phyloP scores from a whole-genome alignment of 30 jellyfish, hydroid and myxozoan genomes.

The Turritopsis rubra region DNA sequence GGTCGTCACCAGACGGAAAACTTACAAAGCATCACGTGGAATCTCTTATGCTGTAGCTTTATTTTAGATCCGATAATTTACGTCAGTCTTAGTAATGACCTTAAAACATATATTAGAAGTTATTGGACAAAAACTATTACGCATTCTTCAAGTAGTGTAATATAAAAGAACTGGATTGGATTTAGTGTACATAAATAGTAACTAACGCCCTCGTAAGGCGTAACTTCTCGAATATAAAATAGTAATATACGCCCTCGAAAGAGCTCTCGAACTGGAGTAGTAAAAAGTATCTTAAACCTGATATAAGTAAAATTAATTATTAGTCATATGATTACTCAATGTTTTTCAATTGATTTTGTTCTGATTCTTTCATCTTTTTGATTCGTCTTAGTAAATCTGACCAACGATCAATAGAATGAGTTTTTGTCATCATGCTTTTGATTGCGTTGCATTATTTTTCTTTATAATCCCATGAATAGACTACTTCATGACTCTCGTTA shows the following conservation, averaged over 20 bases:
- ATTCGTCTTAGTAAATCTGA: background rate
- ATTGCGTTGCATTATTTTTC: background rate
- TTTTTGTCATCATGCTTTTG: background rate
- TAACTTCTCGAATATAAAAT: too few relatives aligned
- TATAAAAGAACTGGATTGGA: too few relatives aligned
- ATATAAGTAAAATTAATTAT: too few relatives aligned
- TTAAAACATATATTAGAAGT: background rate
- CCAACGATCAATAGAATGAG: conserved; percentile 5
- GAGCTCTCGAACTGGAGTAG: too few relatives aligned
- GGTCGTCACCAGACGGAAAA: background rate
- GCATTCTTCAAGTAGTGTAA: background rate
- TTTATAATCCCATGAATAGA: background rate
- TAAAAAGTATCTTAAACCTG: too few relatives aligned
- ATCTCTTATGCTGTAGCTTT: background rate
- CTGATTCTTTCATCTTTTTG: conserved; percentile 3
- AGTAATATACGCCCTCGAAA: too few relatives aligned
- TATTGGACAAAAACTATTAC: background rate
- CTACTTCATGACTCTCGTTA: too few relatives aligned
- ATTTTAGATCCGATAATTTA: conserved; percentile 1
- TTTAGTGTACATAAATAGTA: too few relatives aligned
- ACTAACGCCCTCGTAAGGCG: too few relatives aligned
- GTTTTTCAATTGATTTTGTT: background rate
- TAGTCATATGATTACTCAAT: background rate
- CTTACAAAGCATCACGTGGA: background rate
- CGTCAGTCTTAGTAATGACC: background rate